phyloP scores from a whole-genome alignment of 2,113 vertebrate species.

The Shinisaurus crocodilurus region DNA sequence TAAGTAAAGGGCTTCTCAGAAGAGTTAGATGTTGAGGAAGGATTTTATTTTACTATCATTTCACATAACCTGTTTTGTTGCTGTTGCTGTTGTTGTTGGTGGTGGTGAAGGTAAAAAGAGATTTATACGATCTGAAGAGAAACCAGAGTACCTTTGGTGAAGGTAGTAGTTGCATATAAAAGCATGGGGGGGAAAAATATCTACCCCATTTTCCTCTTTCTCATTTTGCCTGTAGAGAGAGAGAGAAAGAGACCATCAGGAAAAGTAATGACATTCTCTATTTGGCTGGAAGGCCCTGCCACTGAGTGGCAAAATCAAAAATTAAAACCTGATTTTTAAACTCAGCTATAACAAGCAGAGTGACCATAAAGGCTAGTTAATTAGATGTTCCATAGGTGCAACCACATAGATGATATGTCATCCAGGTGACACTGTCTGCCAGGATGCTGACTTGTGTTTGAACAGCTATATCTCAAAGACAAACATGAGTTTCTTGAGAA shows the following conservation, averaged over 20 bases:
- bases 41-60: not conserved
- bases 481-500: not conserved
- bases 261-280: not conserved
- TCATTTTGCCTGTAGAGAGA: slow-evolving; percentile 14
- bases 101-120: no score
- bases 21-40: not conserved
- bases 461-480: not conserved
- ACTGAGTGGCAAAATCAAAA: not conserved
- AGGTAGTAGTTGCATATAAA: not conserved
- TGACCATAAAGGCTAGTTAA: slow-evolving; percentile 14
- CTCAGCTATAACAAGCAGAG: not conserved
- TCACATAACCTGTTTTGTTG: not conserved
- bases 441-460: slow-evolving; percentile 2
- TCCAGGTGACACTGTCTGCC: not conserved
- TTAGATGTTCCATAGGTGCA: slow-evolving; percentile 26
- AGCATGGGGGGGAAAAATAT: not conserved
- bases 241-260: not conserved
- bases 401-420: slow-evolving; percentile 15
- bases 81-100: no score
- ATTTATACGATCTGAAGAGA: no score
- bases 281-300: not conserved
- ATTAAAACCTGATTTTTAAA: slow-evolving; percentile 19
- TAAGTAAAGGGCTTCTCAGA: not conserved
- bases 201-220: not conserved
- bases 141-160: not conserved